Base-by-base conservation (phyloP, 2,888 invertebrate species). In the Linhomoeus sp. region DNA sequence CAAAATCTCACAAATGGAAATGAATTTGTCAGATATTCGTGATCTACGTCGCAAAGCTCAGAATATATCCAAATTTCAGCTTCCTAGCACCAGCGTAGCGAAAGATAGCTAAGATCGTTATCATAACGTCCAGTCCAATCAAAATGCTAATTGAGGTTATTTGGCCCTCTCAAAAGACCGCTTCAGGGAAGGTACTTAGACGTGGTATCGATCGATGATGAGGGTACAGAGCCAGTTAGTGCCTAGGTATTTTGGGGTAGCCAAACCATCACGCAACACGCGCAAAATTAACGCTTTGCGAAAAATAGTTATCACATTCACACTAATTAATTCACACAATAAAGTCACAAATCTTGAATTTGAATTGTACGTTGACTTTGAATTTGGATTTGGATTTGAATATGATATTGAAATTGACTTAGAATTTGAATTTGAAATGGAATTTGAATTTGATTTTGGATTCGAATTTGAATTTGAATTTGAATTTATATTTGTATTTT, bases 391-490 rank as follows among this genome's bases (percentile, higher is more conserved):
- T 9, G 43, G 22, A 42, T 19, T 42, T 26, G 43, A 42, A 42
- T 19, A 15, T 42, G 43, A 42, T 15, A 9, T 42, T 42, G 43
- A 42, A 42, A 9, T 42, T 25, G 29, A 42, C 25, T 19, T 42
- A 12, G 43, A 42, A 42, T 19, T 42, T 9, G 43, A 42, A 42
- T 19, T 42, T 42, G 43, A 42, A 42, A 9, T 42, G 25, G 43
- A 42, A 42, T 19, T 42, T 26, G 43, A 42, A 42, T 19, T 42
- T 26, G 43, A 42, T 15, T 19, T 42, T 26, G 24, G 22, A 42
- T 19, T 42, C 19, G 43, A 42, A 42, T 19, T 42, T 42, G 43
- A 42, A 42, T 26, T 42, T 42, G 43, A 42, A 42, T 19, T 42
- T 42, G 43, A 42, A 42, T 19, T 42, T 42, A 23, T 15, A 42